Evolutionary conservation across 2,888 invertebrate genomes (phyloP).

Genomic region (Timandra comae): DNA sequence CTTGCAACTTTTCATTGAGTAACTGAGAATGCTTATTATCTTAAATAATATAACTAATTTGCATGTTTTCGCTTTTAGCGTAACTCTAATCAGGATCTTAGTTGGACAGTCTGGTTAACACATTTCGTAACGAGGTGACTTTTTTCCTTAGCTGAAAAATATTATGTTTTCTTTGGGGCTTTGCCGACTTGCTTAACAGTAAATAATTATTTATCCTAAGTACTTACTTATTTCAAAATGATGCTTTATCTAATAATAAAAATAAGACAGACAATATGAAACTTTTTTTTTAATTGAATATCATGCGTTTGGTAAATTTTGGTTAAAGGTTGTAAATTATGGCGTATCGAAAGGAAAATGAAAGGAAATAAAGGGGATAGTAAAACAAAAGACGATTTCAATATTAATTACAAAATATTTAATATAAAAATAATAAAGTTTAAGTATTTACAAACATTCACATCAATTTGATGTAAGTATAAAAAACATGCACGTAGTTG

Average conservation of each 20-base stretch:
- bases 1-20: constrained; percentile 25
- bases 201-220: too few relatives aligned
- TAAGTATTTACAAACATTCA: constrained; percentile 65
- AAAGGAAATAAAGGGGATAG: too few relatives aligned
- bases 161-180: constrained; percentile 13
- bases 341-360: too few relatives aligned
- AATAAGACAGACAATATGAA: too few relatives aligned
- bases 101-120: constrained; percentile 38
- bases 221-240: too few relatives aligned
- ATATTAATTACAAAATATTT: constrained; percentile 51
- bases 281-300: too few relatives aligned
- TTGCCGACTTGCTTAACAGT: too few relatives aligned
- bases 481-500: constrained; percentile 38
- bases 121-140: constrained; percentile 36
- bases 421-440: constrained; percentile 67
- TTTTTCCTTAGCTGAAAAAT: constrained; percentile 2
- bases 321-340: too few relatives aligned
- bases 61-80: constrained; percentile 73
- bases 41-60: constrained; percentile 30
- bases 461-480: constrained; percentile 74
- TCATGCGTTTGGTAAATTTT: too few relatives aligned
- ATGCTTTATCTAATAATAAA: too few relatives aligned
- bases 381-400: too few relatives aligned
- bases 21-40: constrained; percentile 27
- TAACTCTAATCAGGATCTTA: constrained; percentile 46